A percentile compares a stretch with the other conserved stretches of the same genome.
phyloP scores from a whole-genome alignment of 2,113 vertebrate genomes.

The Passer domesticus region DNA sequence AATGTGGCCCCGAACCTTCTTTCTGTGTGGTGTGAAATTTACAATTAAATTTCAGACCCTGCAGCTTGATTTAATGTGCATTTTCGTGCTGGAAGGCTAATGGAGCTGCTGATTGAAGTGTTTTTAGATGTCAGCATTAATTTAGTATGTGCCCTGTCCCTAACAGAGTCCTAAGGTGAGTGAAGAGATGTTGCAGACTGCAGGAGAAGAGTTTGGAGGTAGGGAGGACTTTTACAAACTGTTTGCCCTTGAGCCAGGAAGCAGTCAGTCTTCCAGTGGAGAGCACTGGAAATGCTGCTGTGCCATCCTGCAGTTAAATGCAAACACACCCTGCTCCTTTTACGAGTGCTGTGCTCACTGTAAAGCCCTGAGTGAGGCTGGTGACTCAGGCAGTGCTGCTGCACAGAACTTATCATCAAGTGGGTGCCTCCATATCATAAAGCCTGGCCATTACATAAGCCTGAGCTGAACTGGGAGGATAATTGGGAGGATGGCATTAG shows the following conservation, averaged over 20 bases:
- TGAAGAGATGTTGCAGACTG: background rate
- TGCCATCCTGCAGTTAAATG: background rate
- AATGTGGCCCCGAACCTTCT: constrained; percentile 56
- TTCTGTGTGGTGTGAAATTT: background rate
- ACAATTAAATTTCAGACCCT: constrained; percentile 42
- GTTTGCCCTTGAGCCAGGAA: constrained; percentile 37
- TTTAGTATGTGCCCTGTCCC: constrained; percentile 2
- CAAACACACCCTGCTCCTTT: constrained; percentile 18
- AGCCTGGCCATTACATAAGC: background rate
- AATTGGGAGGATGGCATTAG: background rate
- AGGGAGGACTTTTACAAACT: background rate
- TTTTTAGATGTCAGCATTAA: background rate
- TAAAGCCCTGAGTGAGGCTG: background rate
- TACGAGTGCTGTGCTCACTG: background rate
- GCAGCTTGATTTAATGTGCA: constrained; percentile 35
- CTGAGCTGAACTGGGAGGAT: background rate
- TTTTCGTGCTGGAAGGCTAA: constrained; percentile 50
- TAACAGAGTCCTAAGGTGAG: background rate
- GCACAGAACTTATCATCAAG: constrained; percentile 23
- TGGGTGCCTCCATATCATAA: constrained; percentile 22
- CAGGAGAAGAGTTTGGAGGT: background rate
- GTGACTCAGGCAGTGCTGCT: background rate
- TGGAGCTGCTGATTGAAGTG: constrained; percentile 9
- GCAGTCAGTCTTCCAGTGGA: background rate
- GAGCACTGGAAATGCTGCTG: background rate